Evolutionary conservation across 2,797 vertebrate species (phyloP).

Genomic region (Pseudochirops cupreus): DNA sequence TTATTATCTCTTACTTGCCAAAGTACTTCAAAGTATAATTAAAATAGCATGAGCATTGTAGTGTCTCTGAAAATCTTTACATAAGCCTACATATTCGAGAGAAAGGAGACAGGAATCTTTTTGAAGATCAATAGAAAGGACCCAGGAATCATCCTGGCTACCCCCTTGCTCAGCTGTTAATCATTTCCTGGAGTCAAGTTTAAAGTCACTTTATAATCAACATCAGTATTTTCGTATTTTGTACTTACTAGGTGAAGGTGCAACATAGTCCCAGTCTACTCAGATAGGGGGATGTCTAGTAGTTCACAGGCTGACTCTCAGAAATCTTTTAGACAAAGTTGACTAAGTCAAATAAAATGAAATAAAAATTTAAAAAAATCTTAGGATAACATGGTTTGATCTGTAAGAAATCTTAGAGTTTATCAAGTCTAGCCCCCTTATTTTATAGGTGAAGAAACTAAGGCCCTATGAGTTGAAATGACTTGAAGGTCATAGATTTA

Average conservation of each 20-base stretch:
- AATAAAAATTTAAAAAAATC: neutral
- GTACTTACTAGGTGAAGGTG: neutral
- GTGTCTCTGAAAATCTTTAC: fast-evolving
- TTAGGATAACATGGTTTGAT: neutral
- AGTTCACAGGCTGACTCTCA: neutral
- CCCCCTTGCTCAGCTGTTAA: neutral
- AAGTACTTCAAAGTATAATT: neutral
- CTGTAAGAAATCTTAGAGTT: neutral
- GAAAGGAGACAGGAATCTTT: too few relatives aligned
- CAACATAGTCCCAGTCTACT: neutral
- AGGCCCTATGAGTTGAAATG: neutral
- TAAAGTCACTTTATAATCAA: neutral
- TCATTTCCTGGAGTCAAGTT: neutral
- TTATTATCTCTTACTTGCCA: neutral
- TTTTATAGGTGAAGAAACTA: neutral
- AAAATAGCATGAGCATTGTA: neutral
- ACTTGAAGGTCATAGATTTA: neutral
- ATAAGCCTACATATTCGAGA: neutral
- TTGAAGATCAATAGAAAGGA: neutral
- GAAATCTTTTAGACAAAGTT: neutral
- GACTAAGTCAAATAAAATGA: neutral
- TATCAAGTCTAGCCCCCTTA: neutral
- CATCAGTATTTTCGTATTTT: neutral
- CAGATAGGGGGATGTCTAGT: neutral
- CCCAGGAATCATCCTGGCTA: neutral